phyloP scores from a whole-genome alignment of 1,140 invertebrate genomes.

The Lasioglossum baleicum region DNA sequence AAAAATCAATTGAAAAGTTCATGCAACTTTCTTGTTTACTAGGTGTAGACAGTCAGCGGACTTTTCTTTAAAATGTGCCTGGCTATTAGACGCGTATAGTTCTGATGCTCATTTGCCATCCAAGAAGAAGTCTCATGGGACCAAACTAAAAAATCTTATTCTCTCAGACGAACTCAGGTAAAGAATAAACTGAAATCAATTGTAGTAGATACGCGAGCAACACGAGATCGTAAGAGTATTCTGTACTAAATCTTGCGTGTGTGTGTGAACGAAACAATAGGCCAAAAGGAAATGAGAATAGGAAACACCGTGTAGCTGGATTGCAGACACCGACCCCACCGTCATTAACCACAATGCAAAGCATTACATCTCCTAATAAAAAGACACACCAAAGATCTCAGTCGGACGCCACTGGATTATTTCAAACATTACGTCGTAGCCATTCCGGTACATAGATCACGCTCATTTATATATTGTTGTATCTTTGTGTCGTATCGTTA shows the following conservation, averaged over 20 bases:
- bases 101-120: constrained; percentile 87
- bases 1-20: not conserved
- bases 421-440: constrained; percentile 78
- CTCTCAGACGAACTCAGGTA: constrained; percentile 92
- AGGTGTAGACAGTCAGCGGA: constrained; percentile 96
- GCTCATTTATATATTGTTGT: constrained; percentile 13
- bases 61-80: constrained; percentile 96
- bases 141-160: constrained; percentile 93
- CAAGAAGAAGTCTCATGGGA: constrained; percentile 91
- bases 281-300: constrained; percentile 76
- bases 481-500: not conserved
- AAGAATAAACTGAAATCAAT: not conserved
- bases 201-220: not conserved
- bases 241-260: not conserved
- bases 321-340: constrained; percentile 73
- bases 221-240: not conserved
- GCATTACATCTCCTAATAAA: constrained; percentile 79
- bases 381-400: constrained; percentile 93
- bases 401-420: constrained; percentile 91
- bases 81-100: constrained; percentile 96
- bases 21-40: constrained; percentile 38
- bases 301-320: constrained; percentile 72
- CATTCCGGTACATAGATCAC: constrained; percentile 74
- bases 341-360: constrained; percentile 72
- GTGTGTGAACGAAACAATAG: constrained; percentile 64